Evolutionary conservation across 2,888 invertebrate genomes (phyloP).

Genomic region (Acanthosepion lycidas): DNA sequence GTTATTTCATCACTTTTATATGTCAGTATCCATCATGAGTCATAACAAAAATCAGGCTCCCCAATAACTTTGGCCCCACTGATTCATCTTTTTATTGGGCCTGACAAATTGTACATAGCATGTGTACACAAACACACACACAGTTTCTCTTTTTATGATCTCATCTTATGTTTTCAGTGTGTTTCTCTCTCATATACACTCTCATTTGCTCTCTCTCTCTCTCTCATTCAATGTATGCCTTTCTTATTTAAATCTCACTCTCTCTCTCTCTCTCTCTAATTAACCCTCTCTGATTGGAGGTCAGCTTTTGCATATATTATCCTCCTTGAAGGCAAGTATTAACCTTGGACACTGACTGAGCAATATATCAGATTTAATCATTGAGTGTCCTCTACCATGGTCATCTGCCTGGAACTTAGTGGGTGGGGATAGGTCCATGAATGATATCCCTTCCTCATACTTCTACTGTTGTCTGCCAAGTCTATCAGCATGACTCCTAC

Average conservation of each 20-base stretch:
- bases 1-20: neutral
- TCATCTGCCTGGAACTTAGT: neutral
- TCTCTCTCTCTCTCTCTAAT: neutral
- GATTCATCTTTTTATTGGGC: neutral
- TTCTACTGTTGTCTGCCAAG: neutral
- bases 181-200: neutral
- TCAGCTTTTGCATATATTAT: neutral
- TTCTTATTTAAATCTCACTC: neutral
- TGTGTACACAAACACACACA: neutral
- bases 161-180: neutral
- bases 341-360: conserved; percentile 1
- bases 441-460: neutral
- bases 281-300: conserved; percentile 33
- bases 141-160: neutral
- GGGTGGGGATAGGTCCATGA: neutral
- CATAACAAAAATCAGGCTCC: neutral
- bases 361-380: neutral
- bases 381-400: neutral
- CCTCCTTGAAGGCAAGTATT: neutral
- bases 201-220: neutral
- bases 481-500: too few relatives aligned
- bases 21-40: neutral
- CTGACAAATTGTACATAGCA: neutral
- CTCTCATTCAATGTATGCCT: neutral
- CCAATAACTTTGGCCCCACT: neutral